A percentile compares a stretch with the other conserved stretches of the same genome.
These are phyloP conservation scores for Taenaris catops DNA, from an alignment of 2,888 invertebrate genomes.

Conservation along the genomic window DNA sequence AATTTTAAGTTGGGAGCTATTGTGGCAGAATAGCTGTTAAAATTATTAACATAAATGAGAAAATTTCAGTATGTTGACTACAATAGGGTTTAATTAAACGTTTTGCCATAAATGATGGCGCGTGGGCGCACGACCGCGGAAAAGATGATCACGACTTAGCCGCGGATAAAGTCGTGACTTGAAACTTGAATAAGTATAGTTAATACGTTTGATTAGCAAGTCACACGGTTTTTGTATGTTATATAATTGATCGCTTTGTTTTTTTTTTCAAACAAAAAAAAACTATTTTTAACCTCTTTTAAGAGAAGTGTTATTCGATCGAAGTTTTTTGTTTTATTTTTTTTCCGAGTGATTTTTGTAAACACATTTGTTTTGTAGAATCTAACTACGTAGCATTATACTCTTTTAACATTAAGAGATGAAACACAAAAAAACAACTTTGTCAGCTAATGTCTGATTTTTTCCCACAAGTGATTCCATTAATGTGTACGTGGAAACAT, in stretches of 20 bases:
- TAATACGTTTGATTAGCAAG: constrained; percentile 35
- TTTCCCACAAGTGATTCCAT: no score
- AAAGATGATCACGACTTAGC: constrained; percentile 49
- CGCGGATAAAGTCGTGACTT: constrained; percentile 31
- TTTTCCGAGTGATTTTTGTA: no score
- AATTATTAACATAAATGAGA: no score
- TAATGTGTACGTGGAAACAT: no score
- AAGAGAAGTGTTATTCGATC: not conserved
- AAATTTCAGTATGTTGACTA: constrained; percentile 12
- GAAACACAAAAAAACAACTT: no score
- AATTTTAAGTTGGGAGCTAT: no score
- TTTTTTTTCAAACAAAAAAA: constrained; percentile 4
- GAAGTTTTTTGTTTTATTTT: not conserved
- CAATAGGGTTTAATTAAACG: constrained; percentile 35
- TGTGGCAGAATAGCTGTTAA: no score
- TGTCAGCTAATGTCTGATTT: no score
- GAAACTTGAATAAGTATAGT: constrained; percentile 26
- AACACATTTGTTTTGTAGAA: no score
- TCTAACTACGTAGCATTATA: no score
- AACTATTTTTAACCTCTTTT: not conserved
- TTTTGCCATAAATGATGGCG: constrained; percentile 31
- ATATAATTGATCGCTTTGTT: constrained; percentile 10
- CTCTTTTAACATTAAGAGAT: no score
- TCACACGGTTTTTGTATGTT: constrained; percentile 38
- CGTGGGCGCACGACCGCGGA: constrained; percentile 57